Base-by-base conservation (phyloP, 2,797 vertebrate species). In the Astyanax mexicanus region DNA sequence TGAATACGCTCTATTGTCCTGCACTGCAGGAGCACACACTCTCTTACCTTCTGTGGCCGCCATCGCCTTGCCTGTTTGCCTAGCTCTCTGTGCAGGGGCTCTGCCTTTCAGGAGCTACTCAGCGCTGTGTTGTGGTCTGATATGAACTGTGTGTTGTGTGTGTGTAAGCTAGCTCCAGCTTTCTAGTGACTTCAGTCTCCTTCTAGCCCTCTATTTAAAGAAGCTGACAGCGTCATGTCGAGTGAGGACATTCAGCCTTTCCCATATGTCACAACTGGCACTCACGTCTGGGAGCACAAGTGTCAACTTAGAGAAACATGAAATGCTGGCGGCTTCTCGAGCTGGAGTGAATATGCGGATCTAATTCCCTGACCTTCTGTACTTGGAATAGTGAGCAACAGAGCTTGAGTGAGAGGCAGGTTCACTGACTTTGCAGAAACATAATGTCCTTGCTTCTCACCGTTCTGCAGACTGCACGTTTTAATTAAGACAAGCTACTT, bases 141-240 rank as follows among this genome's bases (percentile, higher is more conserved):
- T 68, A 38, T 45, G 10, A 29, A 44, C 57, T 3, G 13, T 25
- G 62, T 58, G 17, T 47, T 74, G 17, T 67, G 11, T 71, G 58
- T 68, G 35, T 58, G 3, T 49, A 40, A 70, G 71, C 6, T 42
- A 40, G 55, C 27, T 49, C 72, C 61, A 15, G 69, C 61, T 69
- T 86, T 70, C 37, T 61, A 76, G 52, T 61, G 86, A 84, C 84
- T 84, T 83, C 80, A 87, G 69, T 87, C 80, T 83, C 83, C 69
- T 61, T 72, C 84, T 87, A 76, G 44, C 11, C 64, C 87, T 87
- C 89, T 92, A 93, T 93, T 93, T 93, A 91, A 80, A 88, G 89
- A 72, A 55, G 47, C 57, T 51, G 57, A 77, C 69, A 64, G 71
- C 10, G 54, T 86, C 84, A 82, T 80, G 60, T 83, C 58, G 75